phyloP scores from a whole-genome alignment of 2,797 vertebrate genomes.

The Euthynnus affinis region DNA sequence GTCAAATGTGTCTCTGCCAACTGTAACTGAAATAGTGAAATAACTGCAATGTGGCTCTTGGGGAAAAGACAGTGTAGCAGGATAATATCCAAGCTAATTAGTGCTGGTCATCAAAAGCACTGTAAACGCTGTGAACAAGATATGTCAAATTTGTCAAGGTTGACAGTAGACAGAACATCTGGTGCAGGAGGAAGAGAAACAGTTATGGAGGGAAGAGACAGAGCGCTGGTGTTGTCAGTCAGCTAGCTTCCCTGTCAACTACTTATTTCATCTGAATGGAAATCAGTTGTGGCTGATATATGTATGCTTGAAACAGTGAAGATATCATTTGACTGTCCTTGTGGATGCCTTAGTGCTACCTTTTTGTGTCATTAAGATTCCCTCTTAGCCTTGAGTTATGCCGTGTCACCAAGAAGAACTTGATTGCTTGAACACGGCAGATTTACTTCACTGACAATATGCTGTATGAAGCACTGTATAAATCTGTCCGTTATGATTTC shows the following conservation, averaged over 20 bases:
- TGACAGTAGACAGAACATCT: neutral
- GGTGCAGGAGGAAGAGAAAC: neutral
- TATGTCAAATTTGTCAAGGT: constrained; percentile 1
- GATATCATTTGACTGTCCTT: neutral
- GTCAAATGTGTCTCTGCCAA: constrained; percentile 20
- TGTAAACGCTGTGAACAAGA: neutral
- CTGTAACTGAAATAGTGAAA: constrained; percentile 3
- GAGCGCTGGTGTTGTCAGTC: neutral
- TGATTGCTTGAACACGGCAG: neutral
- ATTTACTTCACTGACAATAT: neutral
- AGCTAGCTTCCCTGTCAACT: neutral
- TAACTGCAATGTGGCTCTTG: constrained; percentile 19
- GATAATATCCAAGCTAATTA: constrained; percentile 9
- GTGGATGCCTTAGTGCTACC: neutral
- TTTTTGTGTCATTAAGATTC: neutral
- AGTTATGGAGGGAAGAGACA: neutral
- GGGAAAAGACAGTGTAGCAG: constrained; percentile 8
- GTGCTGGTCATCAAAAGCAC: constrained; percentile 19
- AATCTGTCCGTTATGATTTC: constrained; percentile 2
- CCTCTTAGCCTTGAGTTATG: neutral
- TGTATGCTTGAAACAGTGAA: neutral
- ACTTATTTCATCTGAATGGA: constrained; percentile 1
- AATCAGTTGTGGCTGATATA: too few species aligned
- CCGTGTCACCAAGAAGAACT: neutral
- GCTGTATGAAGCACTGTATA: neutral